Evolutionary conservation across 2,113 vertebrate genomes (phyloP).

Genomic region (Cichladusa arquata): DNA sequence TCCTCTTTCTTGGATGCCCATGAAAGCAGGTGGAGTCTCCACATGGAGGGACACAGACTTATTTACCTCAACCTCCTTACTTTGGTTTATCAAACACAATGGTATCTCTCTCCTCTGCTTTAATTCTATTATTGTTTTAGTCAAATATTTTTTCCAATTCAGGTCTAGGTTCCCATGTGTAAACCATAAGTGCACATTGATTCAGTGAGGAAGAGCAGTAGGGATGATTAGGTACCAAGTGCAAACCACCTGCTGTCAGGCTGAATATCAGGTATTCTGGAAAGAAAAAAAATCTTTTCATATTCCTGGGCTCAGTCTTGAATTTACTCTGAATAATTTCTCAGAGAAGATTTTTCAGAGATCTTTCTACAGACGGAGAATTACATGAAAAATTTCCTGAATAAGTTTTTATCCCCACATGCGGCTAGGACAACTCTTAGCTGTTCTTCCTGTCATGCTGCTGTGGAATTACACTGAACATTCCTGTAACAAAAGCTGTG

Average conservation of each 20-base stretch:
- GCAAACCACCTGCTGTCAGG: neutral
- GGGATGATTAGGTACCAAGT: neutral
- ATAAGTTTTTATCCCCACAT: neutral
- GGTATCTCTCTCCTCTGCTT: neutral
- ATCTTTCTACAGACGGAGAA: neutral
- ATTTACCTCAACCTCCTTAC: neutral
- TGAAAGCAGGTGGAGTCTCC: neutral
- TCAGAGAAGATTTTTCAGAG: neutral
- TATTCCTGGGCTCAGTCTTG: neutral
- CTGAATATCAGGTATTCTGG: neutral
- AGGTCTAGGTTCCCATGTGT: neutral
- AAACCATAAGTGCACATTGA: accelerated
- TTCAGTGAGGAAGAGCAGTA: neutral
- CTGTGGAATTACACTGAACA: neutral
- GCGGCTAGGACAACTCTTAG: neutral
- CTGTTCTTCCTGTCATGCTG: neutral
- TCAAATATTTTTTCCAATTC: neutral
- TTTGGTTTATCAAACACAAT: neutral
- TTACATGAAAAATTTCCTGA: neutral
- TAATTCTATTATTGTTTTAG: neutral
- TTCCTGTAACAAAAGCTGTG: neutral
- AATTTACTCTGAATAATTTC: neutral
- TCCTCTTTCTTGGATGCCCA: neutral
- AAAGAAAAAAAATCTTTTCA: neutral
- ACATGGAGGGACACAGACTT: neutral